Evolutionary conservation across 2,888 invertebrate species (phyloP), one percentile per base, ranked within the genome.

Genomic region (Oscheius sp.): DNA sequence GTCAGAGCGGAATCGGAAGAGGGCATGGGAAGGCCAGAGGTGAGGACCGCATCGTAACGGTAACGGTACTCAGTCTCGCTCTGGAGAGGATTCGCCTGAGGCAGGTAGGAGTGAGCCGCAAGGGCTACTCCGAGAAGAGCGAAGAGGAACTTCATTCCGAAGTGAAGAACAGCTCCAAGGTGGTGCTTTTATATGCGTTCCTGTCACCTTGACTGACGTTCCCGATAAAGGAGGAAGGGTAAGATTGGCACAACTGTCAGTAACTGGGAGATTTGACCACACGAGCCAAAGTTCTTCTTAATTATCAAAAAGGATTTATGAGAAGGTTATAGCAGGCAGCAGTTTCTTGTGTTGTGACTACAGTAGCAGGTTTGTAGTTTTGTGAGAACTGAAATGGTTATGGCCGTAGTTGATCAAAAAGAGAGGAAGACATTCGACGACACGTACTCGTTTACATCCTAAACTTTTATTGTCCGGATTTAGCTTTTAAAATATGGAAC

Each of bases 21-120:
- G 48, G 75, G 66, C 10, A 77, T 70, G 71, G 80, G 80, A 53
- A 80, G 78, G 71, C 80, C 80, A 51, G 80, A 74, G 32, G 75
- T 72, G 48, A 80, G 63, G 42, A 73, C 62, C 48, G 75, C 80
- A 55, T 80, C 80, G 53, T 76, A 80, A n/a, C 74, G 51, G 73
- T 75, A 80, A 65, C 76, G 70, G 78, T 76, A 78, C 62, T 80
- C 80, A 60, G 48, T 78, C 70, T 77, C 75, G 53, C 77, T 68
- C n/a, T 63, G 48, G 74, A 80, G 77, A 51, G 76, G 65, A 29
- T 58, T 71, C 42, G 75, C 74, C 65, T 76, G 58, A 58, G 71
- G 59, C 60, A 50, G 71, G n/a, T 5, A 42, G 37, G 72, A 72
- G 72, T 60, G 10, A 29, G 53, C 53, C 51, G 72, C 72, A n/a